These are phyloP conservation scores for honey bee (Apis mellifera) DNA, from an alignment of 1,140 invertebrate genomes.

Conservation along the genomic window DNA sequence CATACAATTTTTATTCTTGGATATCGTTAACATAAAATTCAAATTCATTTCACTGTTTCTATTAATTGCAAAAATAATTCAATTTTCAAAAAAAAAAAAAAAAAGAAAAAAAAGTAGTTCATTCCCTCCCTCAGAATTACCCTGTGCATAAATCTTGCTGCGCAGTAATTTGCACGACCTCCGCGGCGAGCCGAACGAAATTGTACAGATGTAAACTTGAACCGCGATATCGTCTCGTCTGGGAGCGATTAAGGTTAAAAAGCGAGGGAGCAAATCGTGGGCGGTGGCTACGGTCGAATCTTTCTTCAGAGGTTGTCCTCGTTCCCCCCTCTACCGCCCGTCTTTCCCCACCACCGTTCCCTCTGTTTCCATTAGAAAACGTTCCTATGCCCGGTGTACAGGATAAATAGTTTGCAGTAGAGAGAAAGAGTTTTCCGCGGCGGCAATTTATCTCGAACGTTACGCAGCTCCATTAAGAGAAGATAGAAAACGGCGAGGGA, in stretches of 20 bases:
- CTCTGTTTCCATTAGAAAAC: conserved; percentile 56
- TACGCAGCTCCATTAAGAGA: conserved; percentile 56
- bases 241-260: conserved; percentile 27
- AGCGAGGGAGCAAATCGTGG: not conserved
- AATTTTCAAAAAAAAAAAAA: no score
- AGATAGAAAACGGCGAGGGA: conserved; percentile 24
- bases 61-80: no score
- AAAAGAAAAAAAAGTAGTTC: no score
- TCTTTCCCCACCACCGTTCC: not conserved
- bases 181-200: not conserved
- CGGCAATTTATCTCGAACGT: conserved; percentile 58
- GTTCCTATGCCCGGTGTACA: conserved; percentile 39
- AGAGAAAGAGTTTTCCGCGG: conserved; percentile 40
- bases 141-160: no score
- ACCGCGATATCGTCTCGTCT: not conserved
- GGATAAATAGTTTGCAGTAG: conserved; percentile 64
- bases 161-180: not conserved
- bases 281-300: conserved; percentile 9
- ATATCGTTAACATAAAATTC: no score
- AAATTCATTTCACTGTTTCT: no score
- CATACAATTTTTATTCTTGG: no score
- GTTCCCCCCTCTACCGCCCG: not conserved
- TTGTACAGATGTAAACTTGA: not conserved
- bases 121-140: no score
- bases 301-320: not conserved